These are phyloP conservation scores for Ataeniobius toweri DNA, from an alignment of 2,797 vertebrate genomes.

Conservation along the genomic window DNA sequence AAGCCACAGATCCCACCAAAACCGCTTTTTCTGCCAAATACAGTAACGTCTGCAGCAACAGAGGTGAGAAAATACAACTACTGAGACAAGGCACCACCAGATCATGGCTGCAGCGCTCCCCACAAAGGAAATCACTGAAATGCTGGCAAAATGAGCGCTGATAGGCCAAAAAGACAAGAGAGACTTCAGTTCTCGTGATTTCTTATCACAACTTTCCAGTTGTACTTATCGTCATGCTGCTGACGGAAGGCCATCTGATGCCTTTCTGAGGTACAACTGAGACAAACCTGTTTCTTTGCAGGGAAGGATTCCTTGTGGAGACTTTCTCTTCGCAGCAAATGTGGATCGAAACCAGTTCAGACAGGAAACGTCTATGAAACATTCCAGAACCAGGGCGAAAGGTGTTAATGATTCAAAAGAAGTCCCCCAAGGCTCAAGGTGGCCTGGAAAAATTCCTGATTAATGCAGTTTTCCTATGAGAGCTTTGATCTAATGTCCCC, in stretches of 20 bases:
- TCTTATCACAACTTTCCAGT: slow-evolving; percentile 15
- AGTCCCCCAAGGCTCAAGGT: slow-evolving; percentile 23
- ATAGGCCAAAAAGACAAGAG: slow-evolving; percentile 20
- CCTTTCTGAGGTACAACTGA: slow-evolving; percentile 10
- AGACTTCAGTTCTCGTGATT: slow-evolving; percentile 21
- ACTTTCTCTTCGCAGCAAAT: slow-evolving; percentile 12
- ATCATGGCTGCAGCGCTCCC: slow-evolving; percentile 11
- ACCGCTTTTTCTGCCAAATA: slow-evolving; percentile 72
- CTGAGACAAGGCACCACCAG: slow-evolving; percentile 49
- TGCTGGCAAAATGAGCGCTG: slow-evolving; percentile 4
- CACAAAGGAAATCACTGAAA: background rate
- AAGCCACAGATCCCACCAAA: slow-evolving; percentile 81
- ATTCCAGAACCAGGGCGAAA: slow-evolving; percentile 31
- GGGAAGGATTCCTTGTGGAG: slow-evolving; percentile 2
- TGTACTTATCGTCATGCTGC: slow-evolving; percentile 25
- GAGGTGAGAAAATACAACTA: slow-evolving; percentile 74
- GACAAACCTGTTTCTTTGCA: slow-evolving; percentile 7
- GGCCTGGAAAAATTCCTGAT: slow-evolving; percentile 38
- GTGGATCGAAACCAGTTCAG: slow-evolving; percentile 26
- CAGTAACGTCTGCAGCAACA: slow-evolving; percentile 54
- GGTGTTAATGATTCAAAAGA: slow-evolving; percentile 34
- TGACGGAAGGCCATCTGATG: slow-evolving; percentile 5
- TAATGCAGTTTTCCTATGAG: slow-evolving; percentile 50
- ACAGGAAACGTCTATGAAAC: slow-evolving; percentile 25
- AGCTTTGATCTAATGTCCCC: slow-evolving; percentile 46